Evolutionary conservation across 2,797 vertebrate genomes (phyloP).

Genomic region (Adrianichthys oophorus): DNA sequence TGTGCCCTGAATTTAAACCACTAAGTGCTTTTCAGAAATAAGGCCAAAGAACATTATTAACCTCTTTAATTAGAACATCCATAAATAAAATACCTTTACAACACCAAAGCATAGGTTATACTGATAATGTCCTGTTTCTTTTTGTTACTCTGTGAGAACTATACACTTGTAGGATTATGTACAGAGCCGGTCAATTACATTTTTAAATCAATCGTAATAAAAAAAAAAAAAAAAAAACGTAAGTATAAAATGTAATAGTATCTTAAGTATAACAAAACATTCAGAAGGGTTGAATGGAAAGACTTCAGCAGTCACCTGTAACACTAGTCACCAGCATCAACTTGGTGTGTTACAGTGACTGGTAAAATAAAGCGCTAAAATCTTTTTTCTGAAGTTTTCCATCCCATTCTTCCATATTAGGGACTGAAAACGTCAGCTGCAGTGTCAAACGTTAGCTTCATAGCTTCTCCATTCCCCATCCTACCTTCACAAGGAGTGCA

Average conservation of each 20-base stretch:
- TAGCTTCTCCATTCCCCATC: conserved; percentile 5
- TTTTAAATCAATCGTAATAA: conserved; percentile 44
- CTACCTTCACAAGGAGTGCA: conserved; percentile 19
- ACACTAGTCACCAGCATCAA: conserved; percentile 29
- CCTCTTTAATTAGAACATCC: conserved; percentile 64
- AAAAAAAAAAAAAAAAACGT: conserved; percentile 66
- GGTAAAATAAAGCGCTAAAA: conserved; percentile 49
- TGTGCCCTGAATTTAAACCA: conserved; percentile 36
- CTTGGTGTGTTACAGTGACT: conserved; percentile 32
- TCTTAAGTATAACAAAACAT: conserved; percentile 43
- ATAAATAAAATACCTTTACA: conserved; percentile 77
- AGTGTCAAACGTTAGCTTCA: too few species aligned
- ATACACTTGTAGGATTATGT: conserved; percentile 37
- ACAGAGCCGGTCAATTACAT: conserved; percentile 52
- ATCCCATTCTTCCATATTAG: conserved; percentile 32
- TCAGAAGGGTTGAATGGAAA: conserved; percentile 23
- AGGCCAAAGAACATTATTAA: conserved; percentile 33
- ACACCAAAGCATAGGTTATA: conserved; percentile 48
- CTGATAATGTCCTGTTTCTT: conserved; percentile 31
- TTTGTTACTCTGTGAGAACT: conserved; percentile 29
- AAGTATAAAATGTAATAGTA: conserved; percentile 64
- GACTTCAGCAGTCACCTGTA: conserved; percentile 36
- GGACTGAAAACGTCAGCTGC: conserved; percentile 24
- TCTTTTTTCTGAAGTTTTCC: conserved; percentile 55
- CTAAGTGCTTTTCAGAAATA: conserved; percentile 42